Percentiles rank a stretch among this genome's conserved stretches.
phyloP scores from a whole-genome alignment of 2,797 vertebrate genomes.

The Gymnothorax javanicus region DNA sequence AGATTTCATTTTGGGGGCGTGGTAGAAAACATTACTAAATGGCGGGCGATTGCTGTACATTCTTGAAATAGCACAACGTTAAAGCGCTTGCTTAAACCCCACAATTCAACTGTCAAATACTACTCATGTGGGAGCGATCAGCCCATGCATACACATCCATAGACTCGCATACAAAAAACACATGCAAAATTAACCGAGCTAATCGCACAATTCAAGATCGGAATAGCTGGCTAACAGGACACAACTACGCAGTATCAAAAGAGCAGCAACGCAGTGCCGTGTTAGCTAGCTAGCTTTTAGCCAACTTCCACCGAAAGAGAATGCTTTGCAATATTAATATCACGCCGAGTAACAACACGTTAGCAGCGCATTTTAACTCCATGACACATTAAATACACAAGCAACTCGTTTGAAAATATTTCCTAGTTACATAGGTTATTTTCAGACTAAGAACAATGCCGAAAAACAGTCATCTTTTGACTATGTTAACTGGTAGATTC shows the following conservation, averaged over 20 bases:
- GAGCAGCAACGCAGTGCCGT: background rate
- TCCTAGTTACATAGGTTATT: too few relatives aligned
- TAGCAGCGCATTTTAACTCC: too few relatives aligned
- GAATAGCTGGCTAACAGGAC: background rate
- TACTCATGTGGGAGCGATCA: background rate
- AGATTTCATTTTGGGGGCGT: slow-evolving; percentile 64
- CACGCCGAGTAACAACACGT: background rate
- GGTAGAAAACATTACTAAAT: slow-evolving; percentile 60
- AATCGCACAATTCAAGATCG: background rate
- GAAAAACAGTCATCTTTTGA: too few relatives aligned
- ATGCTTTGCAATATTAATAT: background rate
- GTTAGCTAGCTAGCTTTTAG: background rate
- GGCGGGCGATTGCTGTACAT: slow-evolving; percentile 63
- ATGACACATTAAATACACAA: too few relatives aligned
- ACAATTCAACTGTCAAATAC: background rate
- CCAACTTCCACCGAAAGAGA: background rate
- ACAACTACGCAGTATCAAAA: slow-evolving; percentile 6
- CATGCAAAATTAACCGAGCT: background rate
- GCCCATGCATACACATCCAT: background rate
- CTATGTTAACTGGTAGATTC: too few relatives aligned
- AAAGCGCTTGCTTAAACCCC: background rate
- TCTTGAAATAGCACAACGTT: background rate
- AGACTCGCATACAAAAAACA: background rate
- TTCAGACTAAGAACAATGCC: too few relatives aligned
- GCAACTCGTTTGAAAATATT: too few relatives aligned